These are phyloP conservation scores for Chroicocephalus ridibundus DNA, from an alignment of 2,113 vertebrate genomes.

Conservation along the genomic window DNA sequence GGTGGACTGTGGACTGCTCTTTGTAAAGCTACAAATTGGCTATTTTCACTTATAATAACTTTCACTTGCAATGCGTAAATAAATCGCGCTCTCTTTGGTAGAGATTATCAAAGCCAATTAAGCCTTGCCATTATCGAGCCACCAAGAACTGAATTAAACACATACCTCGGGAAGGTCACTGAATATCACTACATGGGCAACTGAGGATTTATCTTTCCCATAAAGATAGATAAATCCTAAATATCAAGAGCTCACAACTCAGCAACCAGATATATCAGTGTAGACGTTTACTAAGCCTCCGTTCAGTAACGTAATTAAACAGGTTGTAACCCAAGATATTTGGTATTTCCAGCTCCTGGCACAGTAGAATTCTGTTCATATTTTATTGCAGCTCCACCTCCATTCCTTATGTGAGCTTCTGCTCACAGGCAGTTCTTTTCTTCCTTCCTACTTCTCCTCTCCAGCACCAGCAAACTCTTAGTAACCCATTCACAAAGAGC, in stretches of 20 bases:
- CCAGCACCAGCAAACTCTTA: neutral
- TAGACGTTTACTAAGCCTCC: neutral
- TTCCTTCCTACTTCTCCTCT: neutral
- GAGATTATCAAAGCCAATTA: neutral
- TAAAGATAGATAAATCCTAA: neutral
- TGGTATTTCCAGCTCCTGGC: neutral
- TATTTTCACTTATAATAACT: neutral
- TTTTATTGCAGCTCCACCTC: neutral
- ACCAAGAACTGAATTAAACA: neutral
- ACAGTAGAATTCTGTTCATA: neutral
- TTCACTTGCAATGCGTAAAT: neutral
- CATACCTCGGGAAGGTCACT: neutral
- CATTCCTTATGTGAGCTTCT: neutral
- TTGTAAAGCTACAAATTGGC: neutral
- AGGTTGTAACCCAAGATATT: neutral
- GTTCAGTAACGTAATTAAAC: neutral
- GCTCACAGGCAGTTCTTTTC: neutral
- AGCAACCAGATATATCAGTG: neutral
- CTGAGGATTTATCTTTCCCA: neutral
- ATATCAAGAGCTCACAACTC: neutral
- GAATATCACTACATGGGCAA: neutral
- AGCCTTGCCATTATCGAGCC: neutral
- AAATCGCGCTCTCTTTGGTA: neutral
- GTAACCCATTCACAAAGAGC: neutral
- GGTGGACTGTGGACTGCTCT: neutral